These are phyloP conservation scores for Dusona sp. DNA, from an alignment of 2,888 invertebrate genomes.

Conservation along the genomic window DNA sequence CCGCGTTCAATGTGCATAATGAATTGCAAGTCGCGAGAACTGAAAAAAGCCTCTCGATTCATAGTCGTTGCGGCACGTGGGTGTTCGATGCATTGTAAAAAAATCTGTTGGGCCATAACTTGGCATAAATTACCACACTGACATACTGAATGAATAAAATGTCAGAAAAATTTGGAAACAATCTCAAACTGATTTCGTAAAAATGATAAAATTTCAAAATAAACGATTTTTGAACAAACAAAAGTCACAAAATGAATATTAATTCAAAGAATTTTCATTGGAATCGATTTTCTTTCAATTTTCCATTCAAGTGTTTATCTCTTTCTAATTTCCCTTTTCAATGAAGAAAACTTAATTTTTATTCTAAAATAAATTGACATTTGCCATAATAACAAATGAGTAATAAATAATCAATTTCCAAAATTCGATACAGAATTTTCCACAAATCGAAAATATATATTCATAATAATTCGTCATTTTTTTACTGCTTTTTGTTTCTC, in stretches of 20 bases:
- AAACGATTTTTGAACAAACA: background rate
- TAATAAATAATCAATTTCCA: too few species aligned
- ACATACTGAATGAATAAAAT: background rate
- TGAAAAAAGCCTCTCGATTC: slow-evolving; percentile 5
- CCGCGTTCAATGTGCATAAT: slow-evolving; percentile 55
- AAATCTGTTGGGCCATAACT: slow-evolving; percentile 37
- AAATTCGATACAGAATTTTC: too few species aligned
- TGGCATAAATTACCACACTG: slow-evolving; percentile 36
- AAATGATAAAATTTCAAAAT: background rate
- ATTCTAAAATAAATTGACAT: too few species aligned
- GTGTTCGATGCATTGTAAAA: slow-evolving; percentile 61
- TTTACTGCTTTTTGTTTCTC: too few species aligned
- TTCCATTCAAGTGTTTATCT: background rate
- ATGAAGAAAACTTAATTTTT: too few species aligned
- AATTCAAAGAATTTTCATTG: background rate
- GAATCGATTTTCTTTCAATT: too few species aligned
- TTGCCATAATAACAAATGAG: too few species aligned
- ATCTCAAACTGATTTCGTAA: background rate
- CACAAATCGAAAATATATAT: too few species aligned
- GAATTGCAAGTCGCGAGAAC: slow-evolving; percentile 38
- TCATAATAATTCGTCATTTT: too few species aligned
- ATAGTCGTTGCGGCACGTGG: slow-evolving; percentile 36
- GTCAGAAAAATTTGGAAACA: background rate
- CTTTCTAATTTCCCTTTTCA: background rate
- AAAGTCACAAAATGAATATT: background rate